Evolutionary conservation across 2,888 invertebrate genomes (phyloP), one percentile per base, ranked within the genome.

Genomic region (Tipula helvola): DNA sequence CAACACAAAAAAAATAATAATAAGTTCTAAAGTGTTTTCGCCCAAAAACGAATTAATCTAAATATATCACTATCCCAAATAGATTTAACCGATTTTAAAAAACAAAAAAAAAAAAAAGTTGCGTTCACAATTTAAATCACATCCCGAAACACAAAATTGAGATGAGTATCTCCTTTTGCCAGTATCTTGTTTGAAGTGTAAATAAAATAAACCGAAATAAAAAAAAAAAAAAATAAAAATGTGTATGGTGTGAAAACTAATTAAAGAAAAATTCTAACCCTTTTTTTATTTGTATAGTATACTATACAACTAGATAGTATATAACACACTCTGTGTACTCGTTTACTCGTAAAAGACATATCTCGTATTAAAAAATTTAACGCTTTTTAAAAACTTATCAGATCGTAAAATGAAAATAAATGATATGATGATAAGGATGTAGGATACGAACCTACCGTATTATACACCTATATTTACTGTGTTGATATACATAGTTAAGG

Each of bases 41-140:
- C 71, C 71, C 10, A 71, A 71, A 18, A 71, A 10, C 71, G 71
- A 71, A 71, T 71, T 71, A 28, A 71, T 71, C 71, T 71, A 71
- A 71, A 71, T 71, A 71, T 71, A 71, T 71, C 71, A 71, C 71
- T 71, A 71, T 71, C 71, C 71, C 71, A 71, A 71, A 71, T 71
- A 71, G 71, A 71, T 28, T 18, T 71, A 71, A 71, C 71, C 71
- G 71, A 71, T 71, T 71, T 52, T 5, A 71, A 71, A 71, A 71
- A 8, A 3, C 0, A 28, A 71, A 71, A 8, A 39, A 71, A 71
- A 18, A 28, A 28, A 28, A 28, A 28, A 28, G 28, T 28, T 28
- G 28, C 71, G 71, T 71, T 71, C 28, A 71, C 28, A 12, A 28
- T 71, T 71, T 71, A 71, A 71, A 71, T 71, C 71, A 71, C 71